Evolutionary conservation across 1,140 invertebrate species (phyloP), one percentile per base, ranked within the genome.

Genomic region (Gonatopus flavifemur): DNA sequence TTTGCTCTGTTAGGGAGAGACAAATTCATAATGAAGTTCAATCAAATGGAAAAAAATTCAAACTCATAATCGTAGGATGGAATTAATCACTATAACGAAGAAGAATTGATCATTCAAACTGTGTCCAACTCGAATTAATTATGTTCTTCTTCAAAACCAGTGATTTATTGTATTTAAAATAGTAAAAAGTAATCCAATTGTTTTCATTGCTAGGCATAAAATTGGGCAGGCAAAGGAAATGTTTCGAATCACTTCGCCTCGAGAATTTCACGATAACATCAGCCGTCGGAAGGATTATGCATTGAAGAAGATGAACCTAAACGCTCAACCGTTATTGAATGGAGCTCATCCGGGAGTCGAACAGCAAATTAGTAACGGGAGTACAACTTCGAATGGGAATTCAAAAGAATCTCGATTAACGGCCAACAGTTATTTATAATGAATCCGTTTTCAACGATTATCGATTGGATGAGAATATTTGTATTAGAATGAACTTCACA

Each of bases 201-300:
- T 44, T 45, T 6, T 51, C 22, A n/a, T n/a, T n/a, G n/a, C n/a
- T 19, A 67, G 63, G 21, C 49, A 51, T 19, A 67, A 52, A 2
- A 52, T 61, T 15, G 39, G 32, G 18, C 62, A 59, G n/a, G 56
- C 52, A 10, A 66, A 66, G 13, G 52, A 62, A 36, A 61, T 67
- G 30, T 58, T 66, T 35, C 49, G 51, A 16, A 47, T 63, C 22
- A 43, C 36, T 4, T 22, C 59, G 3, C 47, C n/a, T 15, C 40
- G 40, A 10, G 48, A 44, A 8, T 24, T 28, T n/a, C 39, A 49
- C 21, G 36, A 63, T 40, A 49, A 16, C 43, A 45, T 43, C n/a
- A n/a, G n/a, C 19, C 7, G 38, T 22, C 49, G 40, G 31, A 62
- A 53, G 19, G 19, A 46, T 18, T 61, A 38, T n/a, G 12, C 12